Conservation (phyloP, 2,113 vertebrate genomes). For the Electrona antarctica region DNA sequence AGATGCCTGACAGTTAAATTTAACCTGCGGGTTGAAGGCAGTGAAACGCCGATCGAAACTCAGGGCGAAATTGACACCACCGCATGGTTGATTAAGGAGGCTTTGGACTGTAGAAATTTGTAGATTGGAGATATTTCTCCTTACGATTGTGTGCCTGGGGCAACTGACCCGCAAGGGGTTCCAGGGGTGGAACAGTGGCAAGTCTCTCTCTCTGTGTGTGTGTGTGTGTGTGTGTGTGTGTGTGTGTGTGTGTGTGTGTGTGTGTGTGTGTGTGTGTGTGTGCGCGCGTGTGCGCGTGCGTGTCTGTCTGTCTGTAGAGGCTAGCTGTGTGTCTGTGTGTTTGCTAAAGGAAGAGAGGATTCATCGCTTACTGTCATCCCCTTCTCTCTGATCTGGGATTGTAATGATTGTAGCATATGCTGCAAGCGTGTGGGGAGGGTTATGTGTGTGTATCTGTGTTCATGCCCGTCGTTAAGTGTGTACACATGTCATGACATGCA, state of each 20-base stretch:
- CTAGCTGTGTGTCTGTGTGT: conserved; percentile 48
- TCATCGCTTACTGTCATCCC: conserved; percentile 68
- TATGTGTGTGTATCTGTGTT: conserved; percentile 7
- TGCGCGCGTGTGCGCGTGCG: too few relatives aligned
- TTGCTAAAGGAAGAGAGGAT: conserved; percentile 65
- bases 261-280: too few relatives aligned
- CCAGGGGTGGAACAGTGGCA: neutral
- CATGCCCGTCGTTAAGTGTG: conserved; percentile 13
- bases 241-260: conserved; percentile 52
- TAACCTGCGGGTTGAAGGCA: conserved; percentile 10
- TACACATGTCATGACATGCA: neutral
- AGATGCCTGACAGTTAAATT: conserved; percentile 1
- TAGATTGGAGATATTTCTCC: conserved; percentile 28
- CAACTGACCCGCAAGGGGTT: conserved; percentile 42
- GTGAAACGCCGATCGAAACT: conserved; percentile 28
- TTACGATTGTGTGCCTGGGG: conserved; percentile 28
- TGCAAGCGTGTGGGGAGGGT: conserved; percentile 49
- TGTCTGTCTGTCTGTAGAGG: too few relatives aligned
- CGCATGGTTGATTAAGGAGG: conserved; percentile 30
- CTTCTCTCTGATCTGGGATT: conserved; percentile 67
- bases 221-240: too few relatives aligned
- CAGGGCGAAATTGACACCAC: conserved; percentile 20
- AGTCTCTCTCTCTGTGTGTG: too few relatives aligned
- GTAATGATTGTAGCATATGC: conserved; percentile 79
- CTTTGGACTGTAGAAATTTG: conserved; percentile 24